Percentiles rank a stretch among this genome's conserved stretches.
Evolutionary conservation across 30 jellyfish, hydroid and myxozoan genomes (phyloP).

Genomic region (Hydractinia symbiolongicarpus): DNA sequence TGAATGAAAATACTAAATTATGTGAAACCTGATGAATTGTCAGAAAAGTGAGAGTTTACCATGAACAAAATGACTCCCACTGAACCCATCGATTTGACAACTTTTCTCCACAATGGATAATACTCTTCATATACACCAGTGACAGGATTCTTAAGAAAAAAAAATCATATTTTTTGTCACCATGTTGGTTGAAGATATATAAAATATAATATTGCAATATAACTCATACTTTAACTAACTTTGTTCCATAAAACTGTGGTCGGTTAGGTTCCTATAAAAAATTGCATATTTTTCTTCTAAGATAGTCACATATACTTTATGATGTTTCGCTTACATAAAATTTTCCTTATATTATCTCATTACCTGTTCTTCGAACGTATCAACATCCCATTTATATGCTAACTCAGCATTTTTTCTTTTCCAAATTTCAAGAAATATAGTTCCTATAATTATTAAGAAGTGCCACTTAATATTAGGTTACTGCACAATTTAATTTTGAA

Average conservation of each 20-base stretch:
- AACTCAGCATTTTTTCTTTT: conserved; percentile 73
- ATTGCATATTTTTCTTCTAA: neutral
- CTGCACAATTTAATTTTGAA: neutral
- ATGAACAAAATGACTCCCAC: conserved; percentile 52
- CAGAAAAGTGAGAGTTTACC: conserved; percentile 26
- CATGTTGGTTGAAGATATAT: neutral
- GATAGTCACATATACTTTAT: neutral
- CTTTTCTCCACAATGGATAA: conserved; percentile 62
- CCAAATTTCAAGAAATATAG: conserved; percentile 85
- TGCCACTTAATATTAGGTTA: neutral
- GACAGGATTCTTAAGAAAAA: conserved; percentile 47
- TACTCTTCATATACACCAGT: conserved; percentile 58
- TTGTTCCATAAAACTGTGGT: conserved; percentile 77
- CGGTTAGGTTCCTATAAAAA: conserved; percentile 73
- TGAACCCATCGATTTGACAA: conserved; percentile 73
- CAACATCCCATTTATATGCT: conserved; percentile 97
- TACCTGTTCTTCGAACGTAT: conserved; percentile 75
- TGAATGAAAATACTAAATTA: too few species aligned
- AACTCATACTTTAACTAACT: conserved; percentile 28
- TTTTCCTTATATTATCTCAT: neutral
- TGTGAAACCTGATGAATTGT: too few species aligned
- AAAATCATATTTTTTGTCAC: neutral
- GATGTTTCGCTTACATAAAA: neutral
- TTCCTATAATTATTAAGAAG: conserved; percentile 36
- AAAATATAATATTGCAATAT: neutral